phyloP scores from a whole-genome alignment of 2,113 vertebrate genomes.

The Spilogale gracilis region DNA sequence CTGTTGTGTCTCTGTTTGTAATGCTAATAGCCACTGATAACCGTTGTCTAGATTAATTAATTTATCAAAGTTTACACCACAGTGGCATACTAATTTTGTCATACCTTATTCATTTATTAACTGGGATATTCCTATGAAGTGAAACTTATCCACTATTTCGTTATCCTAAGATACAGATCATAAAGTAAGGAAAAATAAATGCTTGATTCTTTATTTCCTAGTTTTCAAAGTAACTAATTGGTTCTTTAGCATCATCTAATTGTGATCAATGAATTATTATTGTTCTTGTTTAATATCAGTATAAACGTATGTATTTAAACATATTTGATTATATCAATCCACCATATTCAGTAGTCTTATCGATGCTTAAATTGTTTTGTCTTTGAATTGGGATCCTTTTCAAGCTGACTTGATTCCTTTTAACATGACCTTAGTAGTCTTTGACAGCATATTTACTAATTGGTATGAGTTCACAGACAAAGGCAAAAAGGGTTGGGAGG shows the following conservation, averaged over 20 bases:
- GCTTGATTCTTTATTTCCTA: not conserved
- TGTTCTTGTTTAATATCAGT: not conserved
- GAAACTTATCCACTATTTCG: not conserved
- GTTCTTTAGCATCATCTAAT: not conserved
- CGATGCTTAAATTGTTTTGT: not conserved
- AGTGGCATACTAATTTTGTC: not conserved
- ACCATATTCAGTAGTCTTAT: not conserved
- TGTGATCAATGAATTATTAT: not conserved
- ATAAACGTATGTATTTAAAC: not conserved
- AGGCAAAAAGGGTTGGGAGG: not conserved
- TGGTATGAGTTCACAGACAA: not conserved
- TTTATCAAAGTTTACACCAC: not conserved
- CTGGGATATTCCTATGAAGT: not conserved
- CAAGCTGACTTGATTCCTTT: not conserved
- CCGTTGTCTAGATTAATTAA: not conserved
- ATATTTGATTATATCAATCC: not conserved
- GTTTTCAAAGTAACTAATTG: not conserved
- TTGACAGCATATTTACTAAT: not conserved
- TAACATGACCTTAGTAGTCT: not conserved
- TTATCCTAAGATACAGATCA: not conserved
- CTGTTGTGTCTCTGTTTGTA: not conserved
- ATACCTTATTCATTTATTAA: conserved; percentile 7
- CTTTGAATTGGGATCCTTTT: not conserved
- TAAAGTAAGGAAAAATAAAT: conserved; percentile 23
- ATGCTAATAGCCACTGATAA: not conserved